Evolutionary conservation across 2,113 vertebrate species (phyloP).

Genomic region (Sminthopsis crassicaudata): DNA sequence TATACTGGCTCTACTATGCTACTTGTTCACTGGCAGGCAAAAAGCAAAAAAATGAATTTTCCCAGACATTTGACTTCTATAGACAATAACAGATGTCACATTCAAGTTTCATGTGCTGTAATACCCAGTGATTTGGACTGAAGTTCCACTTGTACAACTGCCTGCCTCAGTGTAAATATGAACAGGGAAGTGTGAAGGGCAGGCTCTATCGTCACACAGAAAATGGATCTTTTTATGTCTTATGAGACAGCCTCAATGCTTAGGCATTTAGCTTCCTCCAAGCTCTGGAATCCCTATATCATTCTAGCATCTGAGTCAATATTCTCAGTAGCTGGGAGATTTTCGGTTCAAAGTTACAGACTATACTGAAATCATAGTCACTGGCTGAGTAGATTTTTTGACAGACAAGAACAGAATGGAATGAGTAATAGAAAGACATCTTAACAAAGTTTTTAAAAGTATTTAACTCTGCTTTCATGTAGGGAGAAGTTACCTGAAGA

Average conservation of each 20-base stretch:
- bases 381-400: background rate
- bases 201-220: background rate
- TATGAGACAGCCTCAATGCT: conserved; percentile 36
- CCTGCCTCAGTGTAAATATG: conserved; percentile 49
- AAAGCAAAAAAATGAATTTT: conserved; percentile 68
- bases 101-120: conserved; percentile 70
- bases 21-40: background rate
- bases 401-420: conserved; percentile 3
- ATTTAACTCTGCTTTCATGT: background rate
- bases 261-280: background rate
- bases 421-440: background rate
- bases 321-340: background rate
- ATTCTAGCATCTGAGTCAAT: conserved; percentile 7
- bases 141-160: conserved; percentile 71
- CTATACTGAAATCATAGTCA: background rate
- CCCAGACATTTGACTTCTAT: conserved; percentile 58
- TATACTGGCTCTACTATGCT: conserved; percentile 22
- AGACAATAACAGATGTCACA: conserved; percentile 73
- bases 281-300: background rate
- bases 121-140: conserved; percentile 74
- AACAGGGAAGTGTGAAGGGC: conserved; percentile 7
- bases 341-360: background rate
- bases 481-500: background rate
- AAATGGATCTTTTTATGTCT: conserved; percentile 41
- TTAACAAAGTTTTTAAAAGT: background rate